A percentile compares a stretch with the other conserved stretches of the same genome.
These are phyloP conservation scores for Stigmatopora argus DNA, from an alignment of 2,113 vertebrate genomes.

Conservation along the genomic window DNA sequence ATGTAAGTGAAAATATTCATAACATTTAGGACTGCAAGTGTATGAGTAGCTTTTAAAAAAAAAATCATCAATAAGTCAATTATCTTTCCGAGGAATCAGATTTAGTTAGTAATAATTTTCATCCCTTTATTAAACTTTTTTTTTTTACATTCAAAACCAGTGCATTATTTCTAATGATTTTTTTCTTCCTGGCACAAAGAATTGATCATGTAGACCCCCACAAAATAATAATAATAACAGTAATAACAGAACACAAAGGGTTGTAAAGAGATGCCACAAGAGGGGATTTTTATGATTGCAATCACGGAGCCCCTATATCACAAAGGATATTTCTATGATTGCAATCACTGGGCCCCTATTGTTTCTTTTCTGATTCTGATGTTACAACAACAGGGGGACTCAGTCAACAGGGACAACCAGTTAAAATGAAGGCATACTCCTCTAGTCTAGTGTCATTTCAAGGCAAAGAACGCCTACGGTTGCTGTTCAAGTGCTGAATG, in stretches of 20 bases:
- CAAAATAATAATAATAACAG: not conserved
- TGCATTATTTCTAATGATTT: not conserved
- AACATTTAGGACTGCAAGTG: too few species aligned
- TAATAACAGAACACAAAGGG: slow-evolving; percentile 22
- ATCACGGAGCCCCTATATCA: slow-evolving; percentile 40
- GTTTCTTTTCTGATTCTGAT: slow-evolving; percentile 28
- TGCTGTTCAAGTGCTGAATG: slow-evolving; percentile 8
- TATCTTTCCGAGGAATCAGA: too few species aligned
- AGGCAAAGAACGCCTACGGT: not conserved
- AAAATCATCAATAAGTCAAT: too few species aligned
- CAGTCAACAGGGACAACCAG: slow-evolving; percentile 18
- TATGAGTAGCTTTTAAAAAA: too few species aligned
- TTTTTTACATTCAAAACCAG: not conserved
- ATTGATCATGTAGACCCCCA: not conserved
- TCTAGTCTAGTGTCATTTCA: not conserved
- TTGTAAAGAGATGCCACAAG: slow-evolving; percentile 24
- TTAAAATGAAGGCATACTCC: slow-evolving; percentile 6
- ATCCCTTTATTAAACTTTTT: too few species aligned
- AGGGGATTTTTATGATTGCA: slow-evolving; percentile 46
- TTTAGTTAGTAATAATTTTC: too few species aligned
- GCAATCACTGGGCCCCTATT: slow-evolving; percentile 50
- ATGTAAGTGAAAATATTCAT: too few species aligned
- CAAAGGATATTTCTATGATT: slow-evolving; percentile 42
- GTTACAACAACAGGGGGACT: slow-evolving; percentile 23
- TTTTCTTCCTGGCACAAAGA: not conserved